phyloP scores from a whole-genome alignment of 2,888 invertebrate species.

The Athetis lepigone region DNA sequence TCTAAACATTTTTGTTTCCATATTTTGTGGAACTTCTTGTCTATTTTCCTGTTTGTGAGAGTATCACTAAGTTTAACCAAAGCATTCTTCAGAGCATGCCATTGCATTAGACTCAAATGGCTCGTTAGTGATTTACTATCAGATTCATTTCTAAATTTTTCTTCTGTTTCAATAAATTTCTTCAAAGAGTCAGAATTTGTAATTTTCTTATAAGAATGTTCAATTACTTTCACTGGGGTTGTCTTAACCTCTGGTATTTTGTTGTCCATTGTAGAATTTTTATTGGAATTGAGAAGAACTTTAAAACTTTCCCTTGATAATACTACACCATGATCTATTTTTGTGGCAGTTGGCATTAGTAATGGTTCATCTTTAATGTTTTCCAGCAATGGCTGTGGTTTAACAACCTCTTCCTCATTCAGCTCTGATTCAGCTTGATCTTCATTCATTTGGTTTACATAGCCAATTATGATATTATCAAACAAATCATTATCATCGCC shows the following conservation, averaged over 20 bases:
- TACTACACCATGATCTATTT: slow-evolving; percentile 72
- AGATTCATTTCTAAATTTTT: slow-evolving; percentile 76
- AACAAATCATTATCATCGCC: slow-evolving; percentile 71
- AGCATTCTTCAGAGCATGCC: slow-evolving; percentile 86
- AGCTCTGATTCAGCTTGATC: slow-evolving; percentile 49
- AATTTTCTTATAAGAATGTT: slow-evolving; percentile 74
- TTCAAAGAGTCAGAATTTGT: slow-evolving; percentile 73
- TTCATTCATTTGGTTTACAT: slow-evolving; percentile 78
- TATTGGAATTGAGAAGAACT: slow-evolving; percentile 33
- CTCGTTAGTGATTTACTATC: slow-evolving; percentile 75
- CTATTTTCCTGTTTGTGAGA: slow-evolving; percentile 77
- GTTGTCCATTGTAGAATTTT: slow-evolving; percentile 44
- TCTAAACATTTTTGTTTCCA: slow-evolving; percentile 86
- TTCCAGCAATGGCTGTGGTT: slow-evolving; percentile 32
- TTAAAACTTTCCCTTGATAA: slow-evolving; percentile 67
- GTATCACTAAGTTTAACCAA: slow-evolving; percentile 74
- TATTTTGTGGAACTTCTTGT: slow-evolving; percentile 80
- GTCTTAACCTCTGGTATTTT: neutral
- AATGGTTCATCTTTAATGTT: slow-evolving; percentile 36
- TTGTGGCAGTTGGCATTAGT: slow-evolving; percentile 30
- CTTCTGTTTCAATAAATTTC: slow-evolving; percentile 80
- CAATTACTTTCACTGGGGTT: slow-evolving; percentile 11
- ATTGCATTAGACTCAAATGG: slow-evolving; percentile 89
- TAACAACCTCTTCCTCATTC: slow-evolving; percentile 31
- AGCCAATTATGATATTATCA: slow-evolving; percentile 80